Base-by-base conservation (phyloP, 1,140 invertebrate species). In the Anastrepha obliqua region DNA sequence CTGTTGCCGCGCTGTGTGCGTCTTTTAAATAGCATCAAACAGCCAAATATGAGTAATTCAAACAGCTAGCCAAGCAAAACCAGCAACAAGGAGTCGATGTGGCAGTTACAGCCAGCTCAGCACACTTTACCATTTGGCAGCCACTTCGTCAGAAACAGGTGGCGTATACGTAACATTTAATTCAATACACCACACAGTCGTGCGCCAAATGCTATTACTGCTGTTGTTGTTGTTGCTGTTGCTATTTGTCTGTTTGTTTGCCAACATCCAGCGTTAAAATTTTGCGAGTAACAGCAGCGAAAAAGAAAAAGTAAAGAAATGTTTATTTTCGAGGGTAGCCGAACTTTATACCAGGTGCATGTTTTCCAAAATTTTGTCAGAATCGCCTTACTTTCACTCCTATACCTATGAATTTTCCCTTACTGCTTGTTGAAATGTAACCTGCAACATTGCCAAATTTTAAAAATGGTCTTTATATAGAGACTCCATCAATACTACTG, bases 111-210 rank as follows among this genome's bases (percentile, higher is more conserved):
- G 39, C 70, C n/a, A 20, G 8, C 17, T 17, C 44, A 47, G 9
- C 70, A 13, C 15, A 3, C 44, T 47, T 51, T 81, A 47, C 74
- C 74, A 58, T 55, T 55, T 81, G 74, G 44, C 47, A 51, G 74
- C 17, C 51, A 81, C 47, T 11, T 2, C 47, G 6, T 17, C 47
- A 2, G 74, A 4, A n/a, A 29, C 13, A 47, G 67, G 74, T 81
- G 74, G 44, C 74, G 74, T 81, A 81, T 81, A 81, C 74, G 47
- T 81, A 81, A 55, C 74, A 81, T 81, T 81, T 81, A 51, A 81
- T 81, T 81, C 74, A 81, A 81, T 81, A 55, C 67, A 47, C 74
- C n/a, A 2, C 44, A 81, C 47, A n/a, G 44, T n/a, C 47, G 74
- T n/a, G 17, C 74, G 74, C 44, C 74, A 78, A 55, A 55, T 58